A percentile compares a stretch with the other conserved stretches of the same genome.
phyloP scores from a whole-genome alignment of 2,888 invertebrate genomes.

The Noctua fimbriata region DNA sequence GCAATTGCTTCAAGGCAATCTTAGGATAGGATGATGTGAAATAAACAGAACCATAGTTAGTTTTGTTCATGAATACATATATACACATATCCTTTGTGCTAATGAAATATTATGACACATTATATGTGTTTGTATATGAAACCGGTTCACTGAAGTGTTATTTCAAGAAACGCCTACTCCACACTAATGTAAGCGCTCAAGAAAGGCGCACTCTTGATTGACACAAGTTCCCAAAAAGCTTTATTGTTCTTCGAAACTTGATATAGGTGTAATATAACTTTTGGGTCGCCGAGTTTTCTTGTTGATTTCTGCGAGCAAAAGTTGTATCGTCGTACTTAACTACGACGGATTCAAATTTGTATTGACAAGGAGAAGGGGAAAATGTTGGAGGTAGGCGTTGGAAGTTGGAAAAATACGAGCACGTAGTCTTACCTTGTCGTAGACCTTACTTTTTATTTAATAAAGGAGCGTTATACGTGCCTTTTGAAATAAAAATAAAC shows the following conservation, averaged over 20 bases:
- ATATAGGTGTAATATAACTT: slow-evolving; percentile 79
- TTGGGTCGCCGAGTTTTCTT: slow-evolving; percentile 71
- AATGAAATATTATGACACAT: slow-evolving; percentile 4
- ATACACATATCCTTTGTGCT: not conserved
- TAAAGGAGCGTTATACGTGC: slow-evolving; percentile 43
- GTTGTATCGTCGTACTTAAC: slow-evolving; percentile 67
- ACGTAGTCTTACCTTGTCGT: slow-evolving; percentile 43
- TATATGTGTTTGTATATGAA: slow-evolving; percentile 1
- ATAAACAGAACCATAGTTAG: not conserved
- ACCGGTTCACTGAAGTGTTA: slow-evolving; percentile 22
- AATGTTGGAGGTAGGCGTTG: slow-evolving; percentile 40
- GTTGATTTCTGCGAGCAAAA: slow-evolving; percentile 70
- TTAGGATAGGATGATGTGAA: not conserved
- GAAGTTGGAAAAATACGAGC: slow-evolving; percentile 42
- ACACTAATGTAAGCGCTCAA: slow-evolving; percentile 39
- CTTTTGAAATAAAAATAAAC: slow-evolving; percentile 33
- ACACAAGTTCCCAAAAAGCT: slow-evolving; percentile 70
- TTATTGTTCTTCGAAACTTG: slow-evolving; percentile 73
- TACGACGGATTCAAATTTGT: slow-evolving; percentile 61
- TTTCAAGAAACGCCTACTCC: slow-evolving; percentile 25
- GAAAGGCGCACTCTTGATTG: slow-evolving; percentile 69
- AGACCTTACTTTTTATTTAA: slow-evolving; percentile 49
- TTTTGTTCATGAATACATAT: not conserved
- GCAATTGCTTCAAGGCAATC: not conserved
- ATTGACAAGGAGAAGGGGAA: slow-evolving; percentile 59